Percentiles rank a stretch among this genome's conserved stretches.
phyloP scores from a whole-genome alignment of 2,888 invertebrate species.

The Platynereis dumerilii region DNA sequence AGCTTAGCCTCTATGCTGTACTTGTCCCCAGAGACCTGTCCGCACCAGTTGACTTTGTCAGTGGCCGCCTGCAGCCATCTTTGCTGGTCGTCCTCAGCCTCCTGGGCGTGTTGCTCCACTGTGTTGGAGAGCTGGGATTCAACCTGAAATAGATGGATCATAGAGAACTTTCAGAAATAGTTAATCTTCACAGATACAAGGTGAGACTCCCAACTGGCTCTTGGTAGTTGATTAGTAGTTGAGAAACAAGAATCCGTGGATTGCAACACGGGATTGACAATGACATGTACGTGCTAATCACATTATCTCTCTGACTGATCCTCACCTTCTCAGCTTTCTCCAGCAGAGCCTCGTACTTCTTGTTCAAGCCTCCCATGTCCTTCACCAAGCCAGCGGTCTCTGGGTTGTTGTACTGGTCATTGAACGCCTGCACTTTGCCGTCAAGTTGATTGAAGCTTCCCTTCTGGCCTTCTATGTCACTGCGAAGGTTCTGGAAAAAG shows the following conservation, averaged over 20 bases:
- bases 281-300: too few species aligned
- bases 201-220: too few species aligned
- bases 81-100: slow-evolving; percentile 81
- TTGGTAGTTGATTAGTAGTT: too few species aligned
- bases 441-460: slow-evolving; percentile 82
- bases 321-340: slow-evolving; percentile 81
- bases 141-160: too few species aligned
- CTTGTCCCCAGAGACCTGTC: slow-evolving; percentile 80
- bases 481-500: slow-evolving; percentile 67
- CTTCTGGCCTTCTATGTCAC: slow-evolving; percentile 74
- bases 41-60: slow-evolving; percentile 87
- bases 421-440: slow-evolving; percentile 68
- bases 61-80: slow-evolving; percentile 80
- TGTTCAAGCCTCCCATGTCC: slow-evolving; percentile 50
- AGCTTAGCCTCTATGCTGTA: slow-evolving; percentile 90
- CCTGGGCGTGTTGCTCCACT: slow-evolving; percentile 85
- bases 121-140: slow-evolving; percentile 72
- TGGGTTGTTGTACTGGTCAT: slow-evolving; percentile 49
- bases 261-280: too few species aligned
- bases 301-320: too few species aligned
- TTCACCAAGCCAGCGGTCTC: slow-evolving; percentile 55
- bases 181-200: too few species aligned
- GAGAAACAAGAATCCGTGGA: too few species aligned
- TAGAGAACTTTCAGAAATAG: too few species aligned
- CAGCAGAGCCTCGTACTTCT: slow-evolving; percentile 75